Evolutionary conservation across 2,113 vertebrate genomes (phyloP), one percentile per base, ranked within the genome.

Genomic region (Cyanoramphus novaezelandiae): DNA sequence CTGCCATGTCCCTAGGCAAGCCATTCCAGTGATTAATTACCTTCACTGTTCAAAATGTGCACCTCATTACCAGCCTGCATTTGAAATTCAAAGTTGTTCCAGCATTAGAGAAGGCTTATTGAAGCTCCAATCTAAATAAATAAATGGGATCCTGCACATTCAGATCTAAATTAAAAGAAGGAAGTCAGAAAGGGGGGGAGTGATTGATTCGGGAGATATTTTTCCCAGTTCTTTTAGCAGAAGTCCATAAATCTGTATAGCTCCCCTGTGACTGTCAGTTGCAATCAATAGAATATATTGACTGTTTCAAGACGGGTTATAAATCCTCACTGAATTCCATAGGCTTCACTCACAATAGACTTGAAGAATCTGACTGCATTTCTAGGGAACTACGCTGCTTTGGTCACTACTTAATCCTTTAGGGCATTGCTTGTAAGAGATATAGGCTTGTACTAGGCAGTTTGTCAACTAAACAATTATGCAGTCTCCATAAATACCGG

Each of bases 21-120:
- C 78, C 92, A 94, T 82, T 88, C 90, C 53, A 3, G 90, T 86
- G 95, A 97, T 94, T 96, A 96, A 96, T 97, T 93, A 91, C 82
- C 91, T 74, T 76, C 90, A 7, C 93, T 94, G 89, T 67, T 91
- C 25, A 79, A 95, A 95, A 95, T 94, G 81, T 95, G 95, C 91
- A 87, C 95, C 91, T 97, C 91, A 59, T 96, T 95, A 96, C 82
- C 93, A 91, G 71, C 84, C 93, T 17, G 44, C 57, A 91, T 96
- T 86, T 93, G 94, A 96, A 96, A 95, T 92, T 70, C 92, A 80
- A 78, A 95, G 78, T 39, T 87, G 78, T 80, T 91, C 91, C 93
- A 96, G 91, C 59, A 0, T 77, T 46, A 67, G 63, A 37, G 62
- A 37, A 86, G 37, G 47, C 5, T 94, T 71, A 59, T 49, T 79